These are phyloP conservation scores for Turritopsis rubra DNA, from an alignment of 30 jellyfish, hydroid and myxozoan species.

Conservation along the genomic window DNA sequence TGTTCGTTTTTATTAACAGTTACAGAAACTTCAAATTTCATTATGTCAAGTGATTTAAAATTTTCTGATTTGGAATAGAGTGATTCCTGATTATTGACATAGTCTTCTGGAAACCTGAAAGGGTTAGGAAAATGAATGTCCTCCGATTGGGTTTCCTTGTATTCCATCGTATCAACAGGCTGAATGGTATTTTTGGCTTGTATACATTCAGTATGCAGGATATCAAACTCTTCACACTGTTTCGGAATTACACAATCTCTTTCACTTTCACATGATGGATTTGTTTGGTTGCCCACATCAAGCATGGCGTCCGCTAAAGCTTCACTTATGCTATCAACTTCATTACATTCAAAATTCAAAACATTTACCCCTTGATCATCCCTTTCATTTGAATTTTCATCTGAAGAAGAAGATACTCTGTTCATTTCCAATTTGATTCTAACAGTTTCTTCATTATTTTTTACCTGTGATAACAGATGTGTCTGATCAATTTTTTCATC, in stretches of 20 bases:
- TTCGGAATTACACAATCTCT: not conserved
- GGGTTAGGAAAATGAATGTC: constrained; percentile 14
- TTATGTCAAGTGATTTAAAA: constrained; percentile 21
- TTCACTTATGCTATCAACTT: constrained; percentile 34
- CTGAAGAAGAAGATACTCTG: not conserved
- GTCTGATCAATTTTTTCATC: not conserved
- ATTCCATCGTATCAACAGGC: not conserved
- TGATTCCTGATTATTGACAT: constrained; percentile 28
- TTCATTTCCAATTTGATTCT: not conserved
- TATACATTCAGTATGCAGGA: not conserved
- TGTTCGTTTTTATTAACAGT: not conserved
- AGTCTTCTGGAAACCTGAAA: not conserved
- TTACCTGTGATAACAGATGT: not conserved
- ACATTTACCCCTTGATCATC: not conserved
- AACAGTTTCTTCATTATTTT: not conserved
- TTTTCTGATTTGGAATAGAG: constrained; percentile 33
- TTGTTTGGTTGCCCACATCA: constrained; percentile 29
- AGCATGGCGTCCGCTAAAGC: constrained; percentile 73
- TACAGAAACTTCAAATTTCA: constrained; percentile 8
- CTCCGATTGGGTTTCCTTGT: not conserved
- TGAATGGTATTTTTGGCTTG: not conserved
- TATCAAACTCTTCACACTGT: not conserved
- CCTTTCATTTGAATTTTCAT: not conserved
- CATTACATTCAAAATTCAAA: constrained; percentile 30
- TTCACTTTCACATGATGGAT: not conserved